A percentile compares a stretch with the other conserved stretches of the same genome.
Evolutionary conservation across 2,113 vertebrate species (phyloP).

Genomic region (Haliaeetus leucogaster): DNA sequence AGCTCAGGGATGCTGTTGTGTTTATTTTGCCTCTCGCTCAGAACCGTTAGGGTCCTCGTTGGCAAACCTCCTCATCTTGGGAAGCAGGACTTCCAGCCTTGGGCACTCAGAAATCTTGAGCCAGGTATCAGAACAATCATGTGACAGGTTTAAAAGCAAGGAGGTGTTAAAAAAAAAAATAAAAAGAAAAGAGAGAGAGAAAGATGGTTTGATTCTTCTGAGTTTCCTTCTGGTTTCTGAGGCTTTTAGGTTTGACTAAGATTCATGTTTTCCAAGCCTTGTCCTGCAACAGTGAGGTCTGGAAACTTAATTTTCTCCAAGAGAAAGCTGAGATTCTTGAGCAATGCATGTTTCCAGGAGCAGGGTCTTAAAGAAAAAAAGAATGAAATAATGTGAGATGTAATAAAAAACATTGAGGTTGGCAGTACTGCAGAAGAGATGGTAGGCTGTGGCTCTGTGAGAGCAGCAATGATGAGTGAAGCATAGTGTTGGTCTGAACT

Average conservation of each 20-base stretch:
- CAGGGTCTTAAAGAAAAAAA: not conserved
- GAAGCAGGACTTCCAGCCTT: not conserved
- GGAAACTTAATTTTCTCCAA: conserved; percentile 37
- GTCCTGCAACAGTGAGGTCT: not conserved
- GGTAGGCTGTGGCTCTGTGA: not conserved
- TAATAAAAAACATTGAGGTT: not conserved
- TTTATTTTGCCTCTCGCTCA: not conserved
- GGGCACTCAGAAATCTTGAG: not conserved
- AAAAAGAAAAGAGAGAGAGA: fast-evolving
- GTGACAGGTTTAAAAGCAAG: not conserved
- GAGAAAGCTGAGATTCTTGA: not conserved
- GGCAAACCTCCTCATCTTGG: not conserved
- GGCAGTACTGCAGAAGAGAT: not conserved
- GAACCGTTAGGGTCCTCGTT: not conserved
- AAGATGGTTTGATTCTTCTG: not conserved
- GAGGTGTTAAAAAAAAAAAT: not conserved
- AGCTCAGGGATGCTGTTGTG: not conserved
- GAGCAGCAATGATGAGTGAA: not conserved
- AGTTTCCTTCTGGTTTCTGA: not conserved
- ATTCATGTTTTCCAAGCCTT: conserved; percentile 17
- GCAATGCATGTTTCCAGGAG: not conserved
- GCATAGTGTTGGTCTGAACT: not conserved
- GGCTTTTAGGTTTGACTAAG: not conserved
- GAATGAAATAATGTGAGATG: not conserved
- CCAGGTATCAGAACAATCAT: not conserved